These are phyloP conservation scores for Brachymystax lenok DNA, from an alignment of 2,797 vertebrate genomes.

Conservation along the genomic window DNA sequence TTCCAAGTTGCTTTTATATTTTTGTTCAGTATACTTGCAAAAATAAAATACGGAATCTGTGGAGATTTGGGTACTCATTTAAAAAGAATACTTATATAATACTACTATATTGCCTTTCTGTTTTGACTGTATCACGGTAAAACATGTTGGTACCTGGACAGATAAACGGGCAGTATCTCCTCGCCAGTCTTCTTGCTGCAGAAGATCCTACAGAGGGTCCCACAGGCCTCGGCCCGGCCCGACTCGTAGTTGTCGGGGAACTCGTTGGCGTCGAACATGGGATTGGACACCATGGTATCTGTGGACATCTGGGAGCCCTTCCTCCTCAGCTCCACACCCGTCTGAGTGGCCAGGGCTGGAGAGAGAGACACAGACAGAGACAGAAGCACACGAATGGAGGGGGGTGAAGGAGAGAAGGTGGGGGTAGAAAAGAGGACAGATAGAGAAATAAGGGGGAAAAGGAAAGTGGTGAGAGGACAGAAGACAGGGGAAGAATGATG, in stretches of 20 bases:
- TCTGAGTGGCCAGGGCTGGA: constrained; percentile 85
- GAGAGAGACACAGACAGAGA: constrained; percentile 25
- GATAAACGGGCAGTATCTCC: constrained; percentile 89
- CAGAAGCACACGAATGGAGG: too few species aligned
- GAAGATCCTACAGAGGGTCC: constrained; percentile 93
- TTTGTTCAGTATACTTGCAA: too few species aligned
- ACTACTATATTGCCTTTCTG: too few species aligned
- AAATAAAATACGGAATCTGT: too few species aligned
- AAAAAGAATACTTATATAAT: too few species aligned
- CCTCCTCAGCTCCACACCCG: constrained; percentile 84
- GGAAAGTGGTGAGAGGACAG: too few species aligned
- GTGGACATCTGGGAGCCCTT: constrained; percentile 90
- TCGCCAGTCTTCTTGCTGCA: constrained; percentile 95
- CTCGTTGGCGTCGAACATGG: constrained; percentile 85
- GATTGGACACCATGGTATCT: constrained; percentile 86
- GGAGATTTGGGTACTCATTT: too few species aligned
- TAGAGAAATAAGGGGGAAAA: too few species aligned
- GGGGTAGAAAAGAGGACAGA: too few species aligned
- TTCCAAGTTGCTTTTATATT: too few species aligned
- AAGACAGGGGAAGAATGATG: too few species aligned
- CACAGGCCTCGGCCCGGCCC: constrained; percentile 90
- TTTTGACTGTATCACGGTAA: too few species aligned
- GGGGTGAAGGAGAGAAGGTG: background rate
- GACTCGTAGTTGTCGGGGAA: constrained; percentile 91
- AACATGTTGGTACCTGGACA: constrained; percentile 84